Percentiles rank a stretch among this genome's conserved stretches.
Conservation (phyloP, 2,797 vertebrate species). For the Erpetoichthys calabaricus region DNA sequence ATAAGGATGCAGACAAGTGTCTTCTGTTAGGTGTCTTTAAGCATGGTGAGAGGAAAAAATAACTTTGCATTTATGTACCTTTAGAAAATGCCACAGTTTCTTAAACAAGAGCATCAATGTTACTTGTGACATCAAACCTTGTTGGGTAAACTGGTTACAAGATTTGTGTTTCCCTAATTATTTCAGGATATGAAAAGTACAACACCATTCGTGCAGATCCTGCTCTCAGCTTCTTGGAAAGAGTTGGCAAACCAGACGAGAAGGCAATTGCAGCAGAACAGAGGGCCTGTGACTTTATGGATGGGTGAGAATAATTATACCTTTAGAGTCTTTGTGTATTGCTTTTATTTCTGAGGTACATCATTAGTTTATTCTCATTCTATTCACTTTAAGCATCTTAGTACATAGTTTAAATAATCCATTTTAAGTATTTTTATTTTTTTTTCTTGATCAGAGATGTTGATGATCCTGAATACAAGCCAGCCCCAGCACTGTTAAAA, state of each 20-base stretch:
- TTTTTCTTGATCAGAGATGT: slow-evolving; percentile 57
- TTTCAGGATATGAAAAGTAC: slow-evolving; percentile 91
- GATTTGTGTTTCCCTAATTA: slow-evolving; percentile 2
- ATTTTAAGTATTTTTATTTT: not conserved
- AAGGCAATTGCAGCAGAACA: slow-evolving; percentile 96
- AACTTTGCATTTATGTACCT: not conserved
- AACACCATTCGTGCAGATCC: slow-evolving; percentile 92
- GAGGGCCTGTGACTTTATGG: slow-evolving; percentile 89
- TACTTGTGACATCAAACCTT: too few species aligned
- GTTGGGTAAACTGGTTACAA: not conserved
- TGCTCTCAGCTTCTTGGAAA: slow-evolving; percentile 82
- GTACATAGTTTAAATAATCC: too few species aligned
- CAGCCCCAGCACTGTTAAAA: slow-evolving; percentile 86
- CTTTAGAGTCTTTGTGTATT: not conserved
- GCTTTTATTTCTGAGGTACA: not conserved
- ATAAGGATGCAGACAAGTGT: slow-evolving; percentile 80
- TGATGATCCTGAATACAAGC: slow-evolving; percentile 97
- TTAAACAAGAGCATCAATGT: too few species aligned
- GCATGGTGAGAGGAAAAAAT: slow-evolving; percentile 61
- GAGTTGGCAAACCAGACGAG: slow-evolving; percentile 88
- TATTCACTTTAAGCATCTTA: not conserved
- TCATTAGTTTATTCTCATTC: not conserved
- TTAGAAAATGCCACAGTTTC: too few species aligned
- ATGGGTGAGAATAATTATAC: slow-evolving; percentile 59
- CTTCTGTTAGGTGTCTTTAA: slow-evolving; percentile 89